Base-by-base conservation (phyloP, 2,888 invertebrate species). In the Ceraclea dissimilis region DNA sequence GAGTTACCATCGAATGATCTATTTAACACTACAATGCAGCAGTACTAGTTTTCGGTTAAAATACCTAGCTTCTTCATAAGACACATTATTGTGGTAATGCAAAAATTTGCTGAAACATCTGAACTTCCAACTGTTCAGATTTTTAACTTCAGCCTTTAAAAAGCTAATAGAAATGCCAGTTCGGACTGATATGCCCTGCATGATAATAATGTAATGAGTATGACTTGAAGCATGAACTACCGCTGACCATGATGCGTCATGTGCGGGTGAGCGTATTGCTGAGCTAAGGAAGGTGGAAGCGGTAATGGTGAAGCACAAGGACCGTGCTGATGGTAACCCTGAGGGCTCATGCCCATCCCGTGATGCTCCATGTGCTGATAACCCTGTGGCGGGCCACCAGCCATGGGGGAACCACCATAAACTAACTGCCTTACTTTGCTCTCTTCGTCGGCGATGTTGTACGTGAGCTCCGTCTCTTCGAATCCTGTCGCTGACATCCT, bases 401-500 rank as follows among this genome's bases (percentile, higher is more conserved):
- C 82, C 68, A 78, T 74, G 74, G 83, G 81, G 67, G 86, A 83
- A 65, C 82, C 80, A 67, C 81, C 82, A 80, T 91, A 92, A 81
- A 90, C 90, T 86, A 92, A 85, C 86, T 92, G 92, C 80, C 93
- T 92, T 90, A 93, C 93, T 92, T 93, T 93, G 83, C 90, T 89
- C 76, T 94, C 89, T 82, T 93, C 93, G 79, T 93, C 92, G 76
- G 88, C 88, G 75, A 92, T 89, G 81, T 91, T 92, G 83, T 95
- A 97, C 68, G 93, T 94, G 69, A 97, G 86, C 81, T 97, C 97
- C 63, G 96, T 95, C 78, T 97, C 97, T 81, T 97, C 96, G 82
- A 93, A 97, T 67, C 97, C 97, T 56, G 95, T 95, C 62, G 96
- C 96, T 60, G 94, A 94, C 96, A 96, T 97, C 66, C 97, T 83